Evolutionary conservation across 2,888 invertebrate species (phyloP), one percentile per base, ranked within the genome.

Genomic region (Ptilodon capucinus): DNA sequence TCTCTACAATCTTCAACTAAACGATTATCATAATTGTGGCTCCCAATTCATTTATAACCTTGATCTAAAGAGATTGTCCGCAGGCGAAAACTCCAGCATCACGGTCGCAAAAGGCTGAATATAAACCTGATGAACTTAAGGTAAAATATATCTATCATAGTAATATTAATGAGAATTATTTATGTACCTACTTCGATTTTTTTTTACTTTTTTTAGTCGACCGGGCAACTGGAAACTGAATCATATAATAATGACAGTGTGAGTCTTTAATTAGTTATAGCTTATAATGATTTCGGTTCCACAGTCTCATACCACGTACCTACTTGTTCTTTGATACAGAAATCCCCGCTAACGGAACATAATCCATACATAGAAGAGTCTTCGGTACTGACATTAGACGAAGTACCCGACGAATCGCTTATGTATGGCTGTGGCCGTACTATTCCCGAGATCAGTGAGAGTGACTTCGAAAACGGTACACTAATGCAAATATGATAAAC

Each of bases 111-210:
- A 64, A 59, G 44, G 23, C 42, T n/a, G 68, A 65, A 45, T 57
- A 51, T 40, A 61, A 51, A 55, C 46, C 43, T 8, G 68, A 68
- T 5, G 42, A 64, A 8, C 38, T 60, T n/a, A 64, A 64, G 64
- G 64, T 64, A 55, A 46, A 21, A 41, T 11, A 17, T 11, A 35
- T 17, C 14, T 32, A 5, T n/a, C 9, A 28, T 1, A 28, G 21
- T 21, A 21, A 21, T 21, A 21, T 21, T 21, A 6, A 21, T 0
- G 7, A 1, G 4, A 21, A 21, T 21, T 7, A 21, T 6, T 7
- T 21, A 21, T 6, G 21, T 21, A 6, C 7, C 21, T 21, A 7
- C 21, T 7, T 21, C 21, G 21, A 21, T 6, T 21, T 7, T 21
- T 6, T 7, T 7, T 21, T 21, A 21, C 21, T n/a, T n/a, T 28